These are phyloP conservation scores for Megalurothrips usitatus DNA, from an alignment of 2,888 invertebrate species.

Conservation along the genomic window DNA sequence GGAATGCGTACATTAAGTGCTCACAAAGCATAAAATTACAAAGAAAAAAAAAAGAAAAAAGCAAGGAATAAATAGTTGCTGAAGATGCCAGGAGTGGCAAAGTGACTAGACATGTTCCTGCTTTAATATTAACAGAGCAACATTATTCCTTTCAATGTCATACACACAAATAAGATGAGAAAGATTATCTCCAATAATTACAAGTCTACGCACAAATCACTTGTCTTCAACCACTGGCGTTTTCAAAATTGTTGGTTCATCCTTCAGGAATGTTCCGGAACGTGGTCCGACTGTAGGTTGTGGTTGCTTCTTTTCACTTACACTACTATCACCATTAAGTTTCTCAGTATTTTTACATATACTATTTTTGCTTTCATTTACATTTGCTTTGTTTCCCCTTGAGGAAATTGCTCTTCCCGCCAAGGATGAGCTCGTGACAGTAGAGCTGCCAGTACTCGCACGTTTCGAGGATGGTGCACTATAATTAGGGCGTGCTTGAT, in stretches of 20 bases:
- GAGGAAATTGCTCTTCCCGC: conserved; percentile 33
- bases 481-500: not conserved
- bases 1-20: too few species aligned
- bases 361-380: conserved; percentile 34
- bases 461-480: not conserved
- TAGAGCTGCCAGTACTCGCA: conserved; percentile 27
- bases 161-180: conserved; percentile 39
- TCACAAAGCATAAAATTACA: too few species aligned
- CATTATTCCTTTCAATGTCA: not conserved
- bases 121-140: not conserved
- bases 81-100: conserved; percentile 30
- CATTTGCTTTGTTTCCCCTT: conserved; percentile 35
- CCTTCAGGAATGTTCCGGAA: conserved; percentile 70
- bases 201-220: not conserved
- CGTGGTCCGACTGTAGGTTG: conserved; percentile 52
- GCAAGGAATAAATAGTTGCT: not conserved
- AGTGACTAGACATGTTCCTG: conserved; percentile 32
- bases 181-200: conserved; percentile 43
- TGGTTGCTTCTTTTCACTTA: conserved; percentile 42
- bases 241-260: conserved; percentile 63
- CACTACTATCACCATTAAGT: conserved; percentile 35
- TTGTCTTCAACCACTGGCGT: conserved; percentile 43
- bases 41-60: not conserved
- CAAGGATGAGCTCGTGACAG: conserved; percentile 34
- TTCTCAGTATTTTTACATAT: conserved; percentile 32